Evolutionary conservation across 2,888 invertebrate species (phyloP).

Genomic region (Spicauda simplicius): DNA sequence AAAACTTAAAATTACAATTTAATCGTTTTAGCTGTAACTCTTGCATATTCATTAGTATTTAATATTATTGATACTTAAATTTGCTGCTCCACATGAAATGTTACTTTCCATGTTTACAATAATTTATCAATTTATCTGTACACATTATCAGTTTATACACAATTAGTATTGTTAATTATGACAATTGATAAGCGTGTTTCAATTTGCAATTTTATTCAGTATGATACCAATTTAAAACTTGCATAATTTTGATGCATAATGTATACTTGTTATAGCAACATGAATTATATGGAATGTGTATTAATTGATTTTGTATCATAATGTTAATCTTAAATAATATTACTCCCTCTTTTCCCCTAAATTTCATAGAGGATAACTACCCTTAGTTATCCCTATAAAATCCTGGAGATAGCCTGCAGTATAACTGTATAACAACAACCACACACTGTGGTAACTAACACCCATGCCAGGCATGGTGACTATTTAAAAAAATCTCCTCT

Average conservation of each 20-base stretch:
- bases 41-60: neutral
- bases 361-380: too few relatives aligned
- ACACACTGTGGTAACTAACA: too few relatives aligned
- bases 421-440: too few relatives aligned
- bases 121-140: neutral
- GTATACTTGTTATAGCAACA: neutral
- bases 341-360: too few relatives aligned
- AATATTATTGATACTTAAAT: neutral
- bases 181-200: neutral
- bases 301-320: too few relatives aligned
- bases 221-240: neutral
- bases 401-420: too few relatives aligned
- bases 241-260: neutral
- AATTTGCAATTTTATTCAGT: neutral
- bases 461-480: too few relatives aligned
- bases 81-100: neutral
- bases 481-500: too few relatives aligned
- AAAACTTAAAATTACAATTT: neutral
- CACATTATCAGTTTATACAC: neutral
- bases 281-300: neutral
- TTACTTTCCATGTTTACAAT: neutral
- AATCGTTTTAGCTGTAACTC: neutral
- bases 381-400: too few relatives aligned
- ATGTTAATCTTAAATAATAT: too few relatives aligned
- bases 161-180: neutral